These are phyloP conservation scores for Emydura subglobosa DNA, from an alignment of 2,113 vertebrate genomes.

Conservation along the genomic window DNA sequence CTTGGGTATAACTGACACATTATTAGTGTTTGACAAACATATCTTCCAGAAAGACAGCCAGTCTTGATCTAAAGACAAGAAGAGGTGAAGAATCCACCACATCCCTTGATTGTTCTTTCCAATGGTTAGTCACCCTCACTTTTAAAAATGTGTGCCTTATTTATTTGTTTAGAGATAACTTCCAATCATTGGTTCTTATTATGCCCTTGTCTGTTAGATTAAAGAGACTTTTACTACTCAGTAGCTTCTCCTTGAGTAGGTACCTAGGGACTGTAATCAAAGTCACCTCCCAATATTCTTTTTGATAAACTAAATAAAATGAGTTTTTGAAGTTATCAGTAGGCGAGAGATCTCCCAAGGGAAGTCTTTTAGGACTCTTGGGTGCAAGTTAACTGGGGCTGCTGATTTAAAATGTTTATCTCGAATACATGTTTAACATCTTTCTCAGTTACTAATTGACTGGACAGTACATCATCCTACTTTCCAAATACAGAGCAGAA, in stretches of 20 bases:
- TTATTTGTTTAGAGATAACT: slow-evolving; percentile 7
- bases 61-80: background rate
- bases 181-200: background rate
- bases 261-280: background rate
- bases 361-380: no score
- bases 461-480: no score
- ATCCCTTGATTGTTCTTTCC: background rate
- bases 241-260: background rate
- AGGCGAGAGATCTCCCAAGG: no score
- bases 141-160: background rate
- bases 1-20: background rate
- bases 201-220: background rate
- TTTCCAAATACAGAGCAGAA: no score
- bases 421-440: no score
- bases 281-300: background rate
- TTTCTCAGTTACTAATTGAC: no score
- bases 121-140: background rate
- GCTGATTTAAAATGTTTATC: no score
- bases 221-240: background rate
- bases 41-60: background rate
- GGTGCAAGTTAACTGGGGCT: no score
- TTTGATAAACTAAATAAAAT: background rate
- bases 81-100: background rate
- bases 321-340: background rate
- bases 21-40: background rate